Evolutionary conservation across 2,797 vertebrate species (phyloP).

Genomic region (Parauchenoglanis ngamensis): DNA sequence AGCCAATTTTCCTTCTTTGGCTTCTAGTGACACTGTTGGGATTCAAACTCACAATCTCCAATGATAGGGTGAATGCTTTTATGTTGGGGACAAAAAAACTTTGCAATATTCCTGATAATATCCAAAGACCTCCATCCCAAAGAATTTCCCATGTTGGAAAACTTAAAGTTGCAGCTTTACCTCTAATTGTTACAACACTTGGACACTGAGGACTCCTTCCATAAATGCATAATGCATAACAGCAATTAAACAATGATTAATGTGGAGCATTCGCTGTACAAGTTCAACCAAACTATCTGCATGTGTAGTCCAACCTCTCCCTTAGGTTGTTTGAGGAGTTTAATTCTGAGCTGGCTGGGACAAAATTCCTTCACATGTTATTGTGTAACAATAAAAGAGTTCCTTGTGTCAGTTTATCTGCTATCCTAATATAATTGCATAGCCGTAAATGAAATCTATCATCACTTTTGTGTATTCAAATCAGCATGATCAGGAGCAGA

Average conservation of each 20-base stretch:
- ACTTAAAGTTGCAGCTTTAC: not conserved
- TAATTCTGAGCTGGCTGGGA: not conserved
- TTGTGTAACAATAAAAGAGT: not conserved
- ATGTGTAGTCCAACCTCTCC: not conserved
- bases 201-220: not conserved
- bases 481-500: not conserved
- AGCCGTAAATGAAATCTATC: not conserved
- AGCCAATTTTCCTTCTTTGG: not conserved
- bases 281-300: not conserved
- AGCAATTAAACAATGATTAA: not conserved
- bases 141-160: not conserved
- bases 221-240: not conserved
- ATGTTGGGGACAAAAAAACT: not conserved
- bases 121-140: not conserved
- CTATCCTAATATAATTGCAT: not conserved
- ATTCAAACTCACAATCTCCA: not conserved
- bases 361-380: slow-evolving; percentile 2
- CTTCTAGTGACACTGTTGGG: not conserved
- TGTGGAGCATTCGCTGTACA: not conserved
- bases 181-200: not conserved
- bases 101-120: not conserved
- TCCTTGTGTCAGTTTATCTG: not conserved
- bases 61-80: not conserved
- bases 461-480: not conserved
- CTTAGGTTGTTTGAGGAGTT: not conserved